Base-by-base conservation (phyloP, 2,797 vertebrate genomes). In the Clarias laeviceps region DNA sequence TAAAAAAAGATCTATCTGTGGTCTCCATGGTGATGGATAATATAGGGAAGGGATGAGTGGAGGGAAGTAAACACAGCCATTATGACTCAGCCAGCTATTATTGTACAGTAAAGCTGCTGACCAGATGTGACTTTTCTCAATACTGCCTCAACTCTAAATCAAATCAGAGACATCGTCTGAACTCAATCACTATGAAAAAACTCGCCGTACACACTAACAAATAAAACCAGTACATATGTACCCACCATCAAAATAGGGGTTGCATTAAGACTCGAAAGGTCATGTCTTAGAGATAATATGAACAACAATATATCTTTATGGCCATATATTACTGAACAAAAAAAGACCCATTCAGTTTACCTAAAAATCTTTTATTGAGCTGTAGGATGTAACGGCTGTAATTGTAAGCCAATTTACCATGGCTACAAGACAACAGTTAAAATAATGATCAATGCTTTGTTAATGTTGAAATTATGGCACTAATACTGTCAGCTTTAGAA, bases 31-130 rank as follows among this genome's bases (percentile, higher is more conserved):
- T 81, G 45, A 87, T 74, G 57, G 34, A 83, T 37, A 37, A 70
- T 50, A 70, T 78, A 74, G n/a, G 17, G 56, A 24, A 74, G 32
- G 22, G 56, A 24, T 77, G 37, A 80, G 82, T 64, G 76, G 32
- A 85, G 57, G 74, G 57, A 83, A 64, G 83, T 87, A 81, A 81
- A 89, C 68, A 87, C 57, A 29, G 83, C 45, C 22, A 37, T 83
- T 88, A 88, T 80, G 68, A 83, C 80, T 29, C 59, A 76, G 45
- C 6, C 22, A 64, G 45, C 45, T 77, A 82, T 50, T 61, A 61
- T 5, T 69, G 70, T 72, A 61, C 11, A 77, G 45, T 72, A 74
- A 81, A 80, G 83, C 68, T 72, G 70, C 62, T 22, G 87, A 79
- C 64, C 50, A 83, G 82, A 83, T 74, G 73, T 83, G 74, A 50